Conservation (phyloP, 2,888 invertebrate species). For the Lordiphosa fenestrarum region DNA sequence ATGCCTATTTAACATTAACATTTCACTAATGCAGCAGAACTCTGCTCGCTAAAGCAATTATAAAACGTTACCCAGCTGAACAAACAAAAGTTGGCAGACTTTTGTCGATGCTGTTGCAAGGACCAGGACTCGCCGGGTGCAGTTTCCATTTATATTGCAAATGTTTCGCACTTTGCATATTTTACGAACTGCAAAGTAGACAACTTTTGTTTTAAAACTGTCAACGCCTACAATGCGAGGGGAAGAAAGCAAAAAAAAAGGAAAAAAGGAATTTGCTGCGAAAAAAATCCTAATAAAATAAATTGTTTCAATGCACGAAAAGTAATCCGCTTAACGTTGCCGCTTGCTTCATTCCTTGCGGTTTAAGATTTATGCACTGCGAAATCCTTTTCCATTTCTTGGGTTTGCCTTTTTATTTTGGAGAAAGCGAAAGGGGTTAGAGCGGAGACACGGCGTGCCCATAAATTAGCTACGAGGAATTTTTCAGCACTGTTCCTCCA, state of each 20-base stretch:
- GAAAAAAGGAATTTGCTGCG: background rate
- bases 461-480: conserved; percentile 69
- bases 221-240: conserved; percentile 58
- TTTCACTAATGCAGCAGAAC: conserved; percentile 19
- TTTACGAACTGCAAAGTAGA: conserved; percentile 71
- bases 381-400: conserved; percentile 54
- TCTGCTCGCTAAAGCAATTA: conserved; percentile 53
- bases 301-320: conserved; percentile 70
- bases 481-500: conserved; percentile 15
- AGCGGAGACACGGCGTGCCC: conserved; percentile 26
- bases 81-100: conserved; percentile 35
- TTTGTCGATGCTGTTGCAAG: conserved; percentile 16
- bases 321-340: conserved; percentile 66
- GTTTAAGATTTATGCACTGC: conserved; percentile 71
- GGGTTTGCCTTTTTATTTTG: conserved; percentile 9
- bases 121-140: conserved; percentile 21
- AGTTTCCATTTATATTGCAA: conserved; percentile 20
- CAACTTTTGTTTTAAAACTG: conserved; percentile 73
- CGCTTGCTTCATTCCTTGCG: conserved; percentile 61
- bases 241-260: conserved; percentile 12
- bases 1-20: background rate
- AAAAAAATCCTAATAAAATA: conserved; percentile 57
- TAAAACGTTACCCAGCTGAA: conserved; percentile 39
- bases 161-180: conserved; percentile 42
- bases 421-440: conserved; percentile 67